These are phyloP conservation scores for Hyla sarda DNA, from an alignment of 2,113 vertebrate species.

Conservation along the genomic window DNA sequence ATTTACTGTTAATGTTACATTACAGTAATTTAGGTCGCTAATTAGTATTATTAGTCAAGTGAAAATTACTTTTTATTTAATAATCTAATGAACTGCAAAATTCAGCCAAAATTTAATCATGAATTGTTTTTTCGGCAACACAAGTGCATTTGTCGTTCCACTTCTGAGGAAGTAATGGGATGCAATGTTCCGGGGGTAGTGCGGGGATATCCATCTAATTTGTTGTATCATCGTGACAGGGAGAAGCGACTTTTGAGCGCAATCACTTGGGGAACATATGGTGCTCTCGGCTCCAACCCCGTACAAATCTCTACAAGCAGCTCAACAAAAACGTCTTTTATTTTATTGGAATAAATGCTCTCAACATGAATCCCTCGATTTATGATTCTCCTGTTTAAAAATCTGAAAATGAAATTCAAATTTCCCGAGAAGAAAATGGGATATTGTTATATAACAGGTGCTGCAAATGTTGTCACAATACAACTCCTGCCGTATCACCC, in stretches of 20 bases:
- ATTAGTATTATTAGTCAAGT: slow-evolving; percentile 59
- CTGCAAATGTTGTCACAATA: slow-evolving; percentile 50
- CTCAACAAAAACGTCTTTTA: slow-evolving; percentile 42
- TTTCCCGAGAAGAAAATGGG: slow-evolving; percentile 51
- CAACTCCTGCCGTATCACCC: slow-evolving; percentile 40
- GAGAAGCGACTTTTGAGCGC: slow-evolving; percentile 13
- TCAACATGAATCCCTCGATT: slow-evolving; percentile 48
- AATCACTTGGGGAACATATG: slow-evolving; percentile 36
- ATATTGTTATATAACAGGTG: slow-evolving; percentile 60
- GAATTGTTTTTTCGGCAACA: slow-evolving; percentile 20
- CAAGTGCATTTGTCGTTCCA: not conserved
- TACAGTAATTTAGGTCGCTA: slow-evolving; percentile 56
- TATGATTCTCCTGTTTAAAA: slow-evolving; percentile 48
- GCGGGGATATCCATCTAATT: slow-evolving; percentile 40
- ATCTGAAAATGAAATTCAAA: slow-evolving; percentile 52
- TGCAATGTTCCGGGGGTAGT: not conserved
- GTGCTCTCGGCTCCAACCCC: not conserved
- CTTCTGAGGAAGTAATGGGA: not conserved
- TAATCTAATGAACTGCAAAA: slow-evolving; percentile 46
- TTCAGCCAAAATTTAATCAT: slow-evolving; percentile 2
- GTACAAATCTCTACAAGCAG: slow-evolving; percentile 37
- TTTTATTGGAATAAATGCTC: slow-evolving; percentile 54
- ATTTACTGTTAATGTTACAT: slow-evolving; percentile 59
- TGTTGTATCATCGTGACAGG: slow-evolving; percentile 12
- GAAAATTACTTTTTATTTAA: slow-evolving; percentile 59